Percentiles rank a stretch among this genome's conserved stretches.
Conservation (phyloP, 2,797 vertebrate genomes). For the Chelidonichthys spinosus region DNA sequence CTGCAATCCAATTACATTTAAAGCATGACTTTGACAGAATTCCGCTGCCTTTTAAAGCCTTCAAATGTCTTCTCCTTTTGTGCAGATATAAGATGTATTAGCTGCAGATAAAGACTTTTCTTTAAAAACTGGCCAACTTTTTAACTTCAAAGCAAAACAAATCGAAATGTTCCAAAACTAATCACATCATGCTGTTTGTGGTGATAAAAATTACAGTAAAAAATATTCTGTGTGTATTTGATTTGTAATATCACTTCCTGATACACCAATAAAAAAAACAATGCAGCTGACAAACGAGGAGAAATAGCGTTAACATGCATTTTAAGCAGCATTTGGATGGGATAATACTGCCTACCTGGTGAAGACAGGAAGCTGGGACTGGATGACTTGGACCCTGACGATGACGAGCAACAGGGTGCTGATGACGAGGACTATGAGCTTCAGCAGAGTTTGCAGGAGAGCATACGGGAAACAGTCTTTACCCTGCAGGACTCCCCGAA, state of each 20-base stretch:
- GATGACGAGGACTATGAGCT: conserved; percentile 96
- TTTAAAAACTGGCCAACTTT: not conserved
- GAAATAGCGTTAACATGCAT: not conserved
- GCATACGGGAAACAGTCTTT: conserved; percentile 92
- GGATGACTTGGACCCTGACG: conserved; percentile 96
- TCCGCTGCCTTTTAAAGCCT: not conserved
- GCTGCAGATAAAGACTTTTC: not conserved
- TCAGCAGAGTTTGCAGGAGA: conserved; percentile 93
- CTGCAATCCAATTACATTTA: conserved; percentile 41
- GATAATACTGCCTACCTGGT: conserved; percentile 87
- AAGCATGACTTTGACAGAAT: conserved; percentile 18
- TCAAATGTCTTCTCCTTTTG: conserved; percentile 27
- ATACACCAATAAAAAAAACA: not conserved
- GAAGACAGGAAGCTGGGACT: conserved; percentile 98
- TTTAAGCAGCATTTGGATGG: not conserved
- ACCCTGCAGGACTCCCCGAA: conserved; percentile 89
- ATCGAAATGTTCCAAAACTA: not conserved
- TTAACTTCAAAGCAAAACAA: not conserved
- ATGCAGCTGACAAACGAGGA: not conserved
- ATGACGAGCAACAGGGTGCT: conserved; percentile 97
- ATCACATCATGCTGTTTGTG: not conserved
- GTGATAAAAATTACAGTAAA: not conserved
- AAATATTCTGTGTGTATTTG: not conserved
- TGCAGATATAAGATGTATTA: conserved; percentile 18
- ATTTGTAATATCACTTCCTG: not conserved